phyloP scores from a whole-genome alignment of 2,113 vertebrate genomes.

The Apteryx mantelli region DNA sequence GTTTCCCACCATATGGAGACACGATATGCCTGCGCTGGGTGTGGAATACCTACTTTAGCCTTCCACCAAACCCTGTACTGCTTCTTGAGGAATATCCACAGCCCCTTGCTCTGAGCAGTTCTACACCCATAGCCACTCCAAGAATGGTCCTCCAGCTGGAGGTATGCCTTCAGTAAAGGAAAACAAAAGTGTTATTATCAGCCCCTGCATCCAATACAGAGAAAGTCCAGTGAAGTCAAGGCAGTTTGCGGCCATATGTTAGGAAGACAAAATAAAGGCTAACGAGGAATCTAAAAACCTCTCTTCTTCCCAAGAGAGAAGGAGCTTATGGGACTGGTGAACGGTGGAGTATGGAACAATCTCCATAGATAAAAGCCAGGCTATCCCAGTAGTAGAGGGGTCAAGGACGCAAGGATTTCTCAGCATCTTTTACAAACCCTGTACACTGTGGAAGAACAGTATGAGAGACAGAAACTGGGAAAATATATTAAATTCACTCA shows the following conservation, averaged over 20 bases:
- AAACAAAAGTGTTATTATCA: not conserved
- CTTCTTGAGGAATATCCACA: not conserved
- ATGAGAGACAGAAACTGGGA: not conserved
- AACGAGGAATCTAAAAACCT: not conserved
- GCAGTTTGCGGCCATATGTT: not conserved
- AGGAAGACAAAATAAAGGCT: not conserved
- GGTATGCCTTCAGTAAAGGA: not conserved
- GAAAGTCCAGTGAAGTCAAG: not conserved
- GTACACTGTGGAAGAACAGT: not conserved
- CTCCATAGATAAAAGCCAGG: not conserved
- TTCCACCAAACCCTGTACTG: not conserved
- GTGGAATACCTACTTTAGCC: not conserved
- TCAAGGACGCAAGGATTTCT: not conserved
- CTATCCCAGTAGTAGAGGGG: not conserved
- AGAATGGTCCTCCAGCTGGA: not conserved
- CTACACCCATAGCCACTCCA: not conserved
- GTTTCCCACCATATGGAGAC: not conserved
- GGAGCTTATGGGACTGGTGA: not conserved
- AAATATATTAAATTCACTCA: not conserved
- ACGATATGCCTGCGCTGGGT: not conserved
- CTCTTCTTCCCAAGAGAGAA: not conserved
- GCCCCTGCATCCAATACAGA: not conserved
- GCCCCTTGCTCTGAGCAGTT: not conserved
- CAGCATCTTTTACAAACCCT: not conserved
- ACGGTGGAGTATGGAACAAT: not conserved